Conservation (phyloP, 2,888 invertebrate genomes). For the Ceraclea dissimilis region DNA sequence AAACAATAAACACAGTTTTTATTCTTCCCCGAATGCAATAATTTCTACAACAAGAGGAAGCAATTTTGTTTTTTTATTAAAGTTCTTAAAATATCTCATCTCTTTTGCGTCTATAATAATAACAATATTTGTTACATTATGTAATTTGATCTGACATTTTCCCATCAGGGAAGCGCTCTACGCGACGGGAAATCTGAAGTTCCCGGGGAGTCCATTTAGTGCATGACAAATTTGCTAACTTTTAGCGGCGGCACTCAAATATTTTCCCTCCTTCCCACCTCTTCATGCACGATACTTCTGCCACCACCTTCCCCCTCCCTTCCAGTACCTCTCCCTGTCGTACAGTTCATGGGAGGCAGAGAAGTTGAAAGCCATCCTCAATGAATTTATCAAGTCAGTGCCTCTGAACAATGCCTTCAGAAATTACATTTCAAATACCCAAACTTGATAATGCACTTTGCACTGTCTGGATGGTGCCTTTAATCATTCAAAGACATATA, state of each 20-base stretch:
- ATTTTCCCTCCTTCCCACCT: slow-evolving; percentile 6
- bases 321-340: slow-evolving; percentile 2
- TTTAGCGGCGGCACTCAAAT: slow-evolving; percentile 23
- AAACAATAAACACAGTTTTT: too few relatives aligned
- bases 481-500: too few relatives aligned
- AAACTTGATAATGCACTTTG: background rate
- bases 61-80: too few relatives aligned
- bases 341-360: background rate
- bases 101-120: background rate
- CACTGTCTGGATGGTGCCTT: background rate
- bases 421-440: background rate
- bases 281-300: background rate
- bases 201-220: slow-evolving; percentile 18
- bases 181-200: slow-evolving; percentile 1
- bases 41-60: too few relatives aligned
- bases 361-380: background rate
- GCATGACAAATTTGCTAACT: slow-evolving; percentile 25
- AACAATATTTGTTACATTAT: background rate
- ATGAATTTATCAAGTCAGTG: slow-evolving; percentile 1
- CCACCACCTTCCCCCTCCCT: background rate
- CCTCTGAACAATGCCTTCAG: background rate
- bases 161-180: background rate
- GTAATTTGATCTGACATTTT: background rate
- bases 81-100: too few relatives aligned
- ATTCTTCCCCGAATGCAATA: too few relatives aligned